Base-by-base conservation (phyloP, 2,113 vertebrate genomes). In the Cygnus atratus region DNA sequence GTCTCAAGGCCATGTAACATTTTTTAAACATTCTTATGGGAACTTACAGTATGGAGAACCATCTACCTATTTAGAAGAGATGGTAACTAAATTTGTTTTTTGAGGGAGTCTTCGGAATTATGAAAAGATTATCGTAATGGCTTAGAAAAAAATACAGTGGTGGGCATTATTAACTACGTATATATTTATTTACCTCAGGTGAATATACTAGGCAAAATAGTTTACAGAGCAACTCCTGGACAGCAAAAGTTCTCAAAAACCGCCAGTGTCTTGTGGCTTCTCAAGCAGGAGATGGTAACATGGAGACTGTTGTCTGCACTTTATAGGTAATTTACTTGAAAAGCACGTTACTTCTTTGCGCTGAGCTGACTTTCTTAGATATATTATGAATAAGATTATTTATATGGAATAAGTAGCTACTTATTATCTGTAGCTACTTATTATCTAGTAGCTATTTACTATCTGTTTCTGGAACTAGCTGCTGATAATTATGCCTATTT, bases 241-340 rank as follows among this genome's bases (percentile, higher is more conserved):
- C 99, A 99, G 92, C 99, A 99, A 77, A 99, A 99, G 78, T 98
- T 98, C 93, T 99, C 98, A 66, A 99, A 99, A 97, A 99, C 99
- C 33, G 98, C 99, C 10, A 99, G 99, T 71, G 98, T 99, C 74
- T 97, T 98, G 74, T 99, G 99, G 99, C 98, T 99, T 91, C 98
- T 99, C 87, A 99, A 99, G 79, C 99, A 99, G 95, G 99, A 99
- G 96, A 99, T 98, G 98, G 98, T 98, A 87, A 98, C 99, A 2
- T 99, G 99, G 99, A 99, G 99, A 81, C 98, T 99, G 62, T 95
- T 99, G 67, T 98, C 98, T 46, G 99, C 99, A 0, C 98, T 99
- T 50, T 99, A 99, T 92, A 99, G 98, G 99, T 99, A 97, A 97
- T 52, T 65, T 50, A n/a, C 50, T 94, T 57, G 62, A 63, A 90